These are phyloP conservation scores for Centropus bengalensis DNA, from an alignment of 2,113 vertebrate genomes.

Conservation along the genomic window DNA sequence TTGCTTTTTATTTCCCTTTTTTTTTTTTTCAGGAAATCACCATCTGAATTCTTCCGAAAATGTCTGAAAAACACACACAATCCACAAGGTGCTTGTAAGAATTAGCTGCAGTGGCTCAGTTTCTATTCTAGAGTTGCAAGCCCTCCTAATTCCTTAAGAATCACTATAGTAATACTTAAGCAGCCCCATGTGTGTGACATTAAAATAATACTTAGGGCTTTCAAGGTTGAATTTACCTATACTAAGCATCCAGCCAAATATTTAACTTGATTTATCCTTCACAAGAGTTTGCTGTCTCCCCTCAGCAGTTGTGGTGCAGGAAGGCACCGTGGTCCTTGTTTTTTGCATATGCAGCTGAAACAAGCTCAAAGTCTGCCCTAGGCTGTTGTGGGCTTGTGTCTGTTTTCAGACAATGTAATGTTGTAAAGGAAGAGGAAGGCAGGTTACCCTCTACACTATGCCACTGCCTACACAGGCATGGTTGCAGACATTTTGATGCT, in stretches of 20 bases:
- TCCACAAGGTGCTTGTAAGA: background rate
- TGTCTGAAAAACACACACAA: background rate
- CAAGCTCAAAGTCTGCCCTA: background rate
- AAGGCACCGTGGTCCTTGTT: background rate
- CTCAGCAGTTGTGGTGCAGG: background rate
- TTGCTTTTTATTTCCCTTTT: too few relatives aligned
- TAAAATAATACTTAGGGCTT: background rate
- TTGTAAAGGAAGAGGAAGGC: background rate
- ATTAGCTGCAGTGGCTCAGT: background rate
- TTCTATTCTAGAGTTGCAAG: background rate
- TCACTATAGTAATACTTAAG: background rate
- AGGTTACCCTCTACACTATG: accelerated
- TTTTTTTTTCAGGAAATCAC: background rate
- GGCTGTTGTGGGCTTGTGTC: too few relatives aligned
- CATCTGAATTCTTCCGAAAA: background rate
- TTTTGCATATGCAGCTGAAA: background rate
- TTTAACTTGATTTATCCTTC: background rate
- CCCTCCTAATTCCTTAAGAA: constrained; percentile 19
- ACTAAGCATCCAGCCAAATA: background rate
- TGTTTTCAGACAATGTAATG: background rate
- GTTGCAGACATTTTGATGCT: background rate
- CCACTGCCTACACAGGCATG: accelerated
- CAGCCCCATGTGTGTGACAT: background rate
- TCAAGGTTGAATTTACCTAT: background rate
- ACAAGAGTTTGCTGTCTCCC: background rate